Conservation (phyloP, 35 echinoderm and acorn worm species). For the Hemicentrotus pulcherrimus region DNA sequence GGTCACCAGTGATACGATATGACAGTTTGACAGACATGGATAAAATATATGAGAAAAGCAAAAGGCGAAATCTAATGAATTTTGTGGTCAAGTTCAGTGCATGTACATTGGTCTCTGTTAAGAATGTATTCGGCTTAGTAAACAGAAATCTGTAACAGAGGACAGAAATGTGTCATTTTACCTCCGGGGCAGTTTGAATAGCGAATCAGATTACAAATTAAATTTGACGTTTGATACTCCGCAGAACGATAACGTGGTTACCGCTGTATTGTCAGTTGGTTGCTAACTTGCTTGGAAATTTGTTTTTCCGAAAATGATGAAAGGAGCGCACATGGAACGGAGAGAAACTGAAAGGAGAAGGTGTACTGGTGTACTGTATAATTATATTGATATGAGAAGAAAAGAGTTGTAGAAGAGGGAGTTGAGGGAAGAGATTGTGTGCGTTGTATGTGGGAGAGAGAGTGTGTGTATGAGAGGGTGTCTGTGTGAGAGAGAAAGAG, state of each 20-base stretch:
- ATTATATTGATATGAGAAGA: background rate
- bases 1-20: background rate
- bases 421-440: no score
- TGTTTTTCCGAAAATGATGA: background rate
- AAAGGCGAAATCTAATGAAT: background rate
- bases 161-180: slow-evolving; percentile 11
- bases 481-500: background rate
- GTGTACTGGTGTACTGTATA: background rate
- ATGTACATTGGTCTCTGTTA: background rate
- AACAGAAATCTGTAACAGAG: background rate
- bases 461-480: background rate
- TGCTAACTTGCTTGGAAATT: background rate
- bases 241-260: background rate
- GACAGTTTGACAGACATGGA: background rate
- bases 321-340: background rate
- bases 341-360: background rate
- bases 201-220: background rate
- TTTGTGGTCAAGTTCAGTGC: background rate
- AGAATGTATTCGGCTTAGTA: background rate
- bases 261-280: background rate
- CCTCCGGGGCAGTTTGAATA: background rate
- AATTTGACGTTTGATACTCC: background rate
- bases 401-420: background rate
- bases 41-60: background rate
- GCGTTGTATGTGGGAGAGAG: background rate